Percentiles rank a stretch among this genome's conserved stretches.
phyloP scores from a whole-genome alignment of 92 coral and sea anemone genomes.

The Heliopora coerulea region DNA sequence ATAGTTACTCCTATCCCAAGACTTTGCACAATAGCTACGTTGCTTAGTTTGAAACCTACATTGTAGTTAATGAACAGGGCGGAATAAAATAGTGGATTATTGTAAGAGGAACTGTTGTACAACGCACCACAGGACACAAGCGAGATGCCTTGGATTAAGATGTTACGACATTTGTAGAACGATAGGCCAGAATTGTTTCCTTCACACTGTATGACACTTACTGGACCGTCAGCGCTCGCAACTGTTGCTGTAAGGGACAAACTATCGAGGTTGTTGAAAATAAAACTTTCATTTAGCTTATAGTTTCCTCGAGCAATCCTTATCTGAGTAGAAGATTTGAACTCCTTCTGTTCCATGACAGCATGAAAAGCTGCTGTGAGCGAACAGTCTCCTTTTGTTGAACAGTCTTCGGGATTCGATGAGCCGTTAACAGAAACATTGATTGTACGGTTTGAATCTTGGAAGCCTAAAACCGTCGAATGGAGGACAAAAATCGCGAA shows the following conservation, averaged over 20 bases:
- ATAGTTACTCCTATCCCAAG: constrained; percentile 70
- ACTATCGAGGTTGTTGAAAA: constrained; percentile 27
- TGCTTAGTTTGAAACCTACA: constrained; percentile 44
- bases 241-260: constrained; percentile 31
- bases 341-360: not conserved
- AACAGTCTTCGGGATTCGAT: not conserved
- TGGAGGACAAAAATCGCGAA: not conserved
- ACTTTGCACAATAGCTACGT: constrained; percentile 56
- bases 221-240: constrained; percentile 17
- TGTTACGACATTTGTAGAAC: constrained; percentile 47
- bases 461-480: not conserved
- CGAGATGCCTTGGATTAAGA: constrained; percentile 42
- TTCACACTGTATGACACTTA: constrained; percentile 41
- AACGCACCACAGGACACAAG: constrained; percentile 59
- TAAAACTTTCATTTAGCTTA: constrained; percentile 56
- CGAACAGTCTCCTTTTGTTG: constrained; percentile 1
- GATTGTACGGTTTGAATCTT: not conserved
- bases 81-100: constrained; percentile 52
- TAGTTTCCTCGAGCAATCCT: constrained; percentile 42
- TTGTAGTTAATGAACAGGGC: constrained; percentile 66
- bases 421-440: constrained; percentile 17
- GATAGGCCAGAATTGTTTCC: constrained; percentile 49
- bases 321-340: constrained; percentile 17
- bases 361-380: constrained; percentile 27
- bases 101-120: constrained; percentile 50